phyloP scores from a whole-genome alignment of 2,113 vertebrate genomes.

The Gallinago undulata region DNA sequence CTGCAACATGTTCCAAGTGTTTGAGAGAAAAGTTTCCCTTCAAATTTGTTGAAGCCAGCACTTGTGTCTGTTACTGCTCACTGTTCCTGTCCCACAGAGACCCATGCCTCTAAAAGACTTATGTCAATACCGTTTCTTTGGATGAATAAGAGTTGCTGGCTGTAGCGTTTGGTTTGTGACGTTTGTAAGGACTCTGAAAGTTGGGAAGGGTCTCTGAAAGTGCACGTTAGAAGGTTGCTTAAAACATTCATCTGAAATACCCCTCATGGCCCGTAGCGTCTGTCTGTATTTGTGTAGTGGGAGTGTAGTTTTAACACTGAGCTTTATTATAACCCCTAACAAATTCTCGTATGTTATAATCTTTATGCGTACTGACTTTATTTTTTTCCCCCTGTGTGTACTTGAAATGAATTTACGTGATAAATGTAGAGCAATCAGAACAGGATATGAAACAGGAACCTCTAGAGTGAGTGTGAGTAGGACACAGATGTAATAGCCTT shows the following conservation, averaged over 20 bases:
- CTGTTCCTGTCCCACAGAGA: not conserved
- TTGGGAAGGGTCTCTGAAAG: not conserved
- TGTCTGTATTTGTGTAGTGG: not conserved
- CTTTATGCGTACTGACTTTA: not conserved
- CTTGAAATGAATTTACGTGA: not conserved
- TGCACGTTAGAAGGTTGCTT: not conserved
- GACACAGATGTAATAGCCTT: not conserved
- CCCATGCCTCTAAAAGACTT: not conserved
- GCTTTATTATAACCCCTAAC: not conserved
- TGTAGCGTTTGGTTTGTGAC: not conserved
- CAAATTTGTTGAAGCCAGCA: not conserved
- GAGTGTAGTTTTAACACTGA: not conserved
- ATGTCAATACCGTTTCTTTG: not conserved
- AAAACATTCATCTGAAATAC: not conserved
- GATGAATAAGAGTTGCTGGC: not conserved
- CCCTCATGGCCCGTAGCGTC: not conserved
- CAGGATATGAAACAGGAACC: conserved; percentile 55
- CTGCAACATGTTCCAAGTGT: fast-evolving
- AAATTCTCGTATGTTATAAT: not conserved
- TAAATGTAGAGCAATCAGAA: not conserved
- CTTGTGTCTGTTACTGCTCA: not conserved
- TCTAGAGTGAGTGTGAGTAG: not conserved
- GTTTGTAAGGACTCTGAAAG: not conserved
- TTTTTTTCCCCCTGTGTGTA: not conserved
- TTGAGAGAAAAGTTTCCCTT: not conserved